Conservation (phyloP, 2,888 invertebrate genomes). For the Apocheima hispidaria region DNA sequence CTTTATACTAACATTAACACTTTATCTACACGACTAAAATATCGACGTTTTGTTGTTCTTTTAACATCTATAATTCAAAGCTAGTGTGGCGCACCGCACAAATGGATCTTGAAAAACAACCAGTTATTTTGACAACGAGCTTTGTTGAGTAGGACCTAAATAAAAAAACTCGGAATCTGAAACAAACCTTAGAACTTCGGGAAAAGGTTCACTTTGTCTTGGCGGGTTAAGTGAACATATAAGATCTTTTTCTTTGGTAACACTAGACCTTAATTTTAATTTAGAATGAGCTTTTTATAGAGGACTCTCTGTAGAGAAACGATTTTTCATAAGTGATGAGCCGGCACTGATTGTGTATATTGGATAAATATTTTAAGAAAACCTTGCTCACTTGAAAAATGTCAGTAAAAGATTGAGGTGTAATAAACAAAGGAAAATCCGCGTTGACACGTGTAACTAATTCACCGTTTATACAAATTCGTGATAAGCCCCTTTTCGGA, state of each 20-base stretch:
- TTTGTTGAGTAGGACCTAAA: constrained; percentile 65
- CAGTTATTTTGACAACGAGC: constrained; percentile 79
- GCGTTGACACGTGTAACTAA: constrained; percentile 81
- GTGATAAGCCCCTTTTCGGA: constrained; percentile 53
- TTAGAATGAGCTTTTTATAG: constrained; percentile 85
- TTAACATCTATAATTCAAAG: constrained; percentile 75
- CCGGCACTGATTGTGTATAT: constrained; percentile 83
- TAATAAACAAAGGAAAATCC: constrained; percentile 76
- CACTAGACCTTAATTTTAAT: constrained; percentile 85
- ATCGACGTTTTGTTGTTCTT: constrained; percentile 79
- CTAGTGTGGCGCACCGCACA: constrained; percentile 71
- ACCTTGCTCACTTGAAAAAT: constrained; percentile 57
- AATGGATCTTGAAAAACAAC: constrained; percentile 84
- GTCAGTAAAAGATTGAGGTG: constrained; percentile 60
- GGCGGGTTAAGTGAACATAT: constrained; percentile 53
- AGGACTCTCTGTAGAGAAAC: constrained; percentile 77
- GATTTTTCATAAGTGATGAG: constrained; percentile 85
- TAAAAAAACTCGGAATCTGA: constrained; percentile 48
- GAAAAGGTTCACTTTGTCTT: constrained; percentile 56
- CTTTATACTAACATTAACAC: constrained; percentile 70
- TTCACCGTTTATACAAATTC: constrained; percentile 70
- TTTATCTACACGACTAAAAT: constrained; percentile 72
- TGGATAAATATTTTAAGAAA: constrained; percentile 83
- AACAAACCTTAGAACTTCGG: constrained; percentile 43
- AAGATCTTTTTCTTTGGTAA: constrained; percentile 69